phyloP scores from a whole-genome alignment of 2,888 invertebrate species.

The Drosophila flavopinicola region DNA sequence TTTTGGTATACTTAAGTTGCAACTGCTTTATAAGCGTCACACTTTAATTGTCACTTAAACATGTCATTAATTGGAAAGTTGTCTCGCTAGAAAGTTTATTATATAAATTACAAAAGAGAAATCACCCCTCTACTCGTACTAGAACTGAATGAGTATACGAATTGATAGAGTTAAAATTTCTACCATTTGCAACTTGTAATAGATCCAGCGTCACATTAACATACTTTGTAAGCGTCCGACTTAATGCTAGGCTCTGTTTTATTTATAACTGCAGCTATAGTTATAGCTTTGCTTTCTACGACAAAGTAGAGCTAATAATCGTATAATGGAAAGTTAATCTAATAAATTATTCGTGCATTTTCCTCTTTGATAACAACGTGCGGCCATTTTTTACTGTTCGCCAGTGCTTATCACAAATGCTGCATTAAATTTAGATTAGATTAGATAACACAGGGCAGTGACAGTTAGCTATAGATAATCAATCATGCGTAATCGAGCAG shows the following conservation, averaged over 20 bases:
- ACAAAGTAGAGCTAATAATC: background rate
- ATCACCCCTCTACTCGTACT: background rate
- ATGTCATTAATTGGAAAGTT: conserved; percentile 2
- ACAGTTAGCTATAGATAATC: conserved; percentile 7
- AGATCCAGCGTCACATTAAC: background rate
- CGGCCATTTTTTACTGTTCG: conserved; percentile 5
- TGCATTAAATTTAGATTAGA: conserved; percentile 3
- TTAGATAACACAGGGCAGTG: conserved; percentile 8
- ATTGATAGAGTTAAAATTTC: background rate
- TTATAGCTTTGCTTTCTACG: background rate
- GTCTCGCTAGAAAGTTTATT: conserved; percentile 2
- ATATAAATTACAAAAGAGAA: conserved; percentile 1
- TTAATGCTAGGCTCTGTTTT: background rate
- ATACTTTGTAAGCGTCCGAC: no score
- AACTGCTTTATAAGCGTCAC: background rate
- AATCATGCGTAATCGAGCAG: conserved; percentile 20
- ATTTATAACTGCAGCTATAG: background rate
- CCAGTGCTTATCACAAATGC: conserved; percentile 29
- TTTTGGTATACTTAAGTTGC: no score
- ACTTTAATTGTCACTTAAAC: background rate
- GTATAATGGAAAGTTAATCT: conserved; percentile 9
- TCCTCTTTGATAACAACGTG: conserved; percentile 10
- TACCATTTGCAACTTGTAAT: background rate
- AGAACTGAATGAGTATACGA: background rate
- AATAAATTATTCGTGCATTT: background rate